A percentile compares a stretch with the other conserved stretches of the same genome.
These are phyloP conservation scores for Alectura lathami DNA, from an alignment of 2,113 vertebrate genomes.

Conservation along the genomic window DNA sequence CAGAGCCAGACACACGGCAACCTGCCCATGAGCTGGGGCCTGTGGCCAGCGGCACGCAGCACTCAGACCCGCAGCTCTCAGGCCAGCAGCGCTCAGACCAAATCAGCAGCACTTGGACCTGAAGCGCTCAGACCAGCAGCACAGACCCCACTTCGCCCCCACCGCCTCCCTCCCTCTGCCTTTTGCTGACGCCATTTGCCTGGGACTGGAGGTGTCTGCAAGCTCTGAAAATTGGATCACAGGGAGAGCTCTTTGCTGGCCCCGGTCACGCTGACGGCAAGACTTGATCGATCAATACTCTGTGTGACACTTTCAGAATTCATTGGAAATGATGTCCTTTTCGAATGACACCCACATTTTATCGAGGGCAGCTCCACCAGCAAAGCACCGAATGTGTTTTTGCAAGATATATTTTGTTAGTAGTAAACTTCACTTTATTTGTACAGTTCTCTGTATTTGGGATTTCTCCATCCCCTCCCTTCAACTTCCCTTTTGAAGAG, in stretches of 20 bases:
- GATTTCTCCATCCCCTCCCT: conserved; percentile 41
- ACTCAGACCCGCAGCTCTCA: conserved; percentile 11
- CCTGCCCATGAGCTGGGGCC: background rate
- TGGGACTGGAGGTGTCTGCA: conserved; percentile 83
- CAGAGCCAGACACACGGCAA: conserved; percentile 4
- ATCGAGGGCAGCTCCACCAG: conserved; percentile 63
- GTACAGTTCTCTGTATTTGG: conserved; percentile 52
- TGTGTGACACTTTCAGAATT: conserved; percentile 81
- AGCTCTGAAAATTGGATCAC: conserved; percentile 92
- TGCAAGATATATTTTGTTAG: conserved; percentile 64
- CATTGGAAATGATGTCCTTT: conserved; percentile 82
- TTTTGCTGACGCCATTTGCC: conserved; percentile 77
- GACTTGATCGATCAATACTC: conserved; percentile 88
- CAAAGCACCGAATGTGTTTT: conserved; percentile 68
- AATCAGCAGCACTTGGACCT: background rate
- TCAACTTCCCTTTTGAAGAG: conserved; percentile 62
- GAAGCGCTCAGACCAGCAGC: background rate
- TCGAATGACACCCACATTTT: conserved; percentile 79
- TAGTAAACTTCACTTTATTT: conserved; percentile 67
- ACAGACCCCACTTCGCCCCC: background rate
- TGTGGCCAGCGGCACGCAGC: conserved; percentile 9
- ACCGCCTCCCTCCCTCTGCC: conserved; percentile 30
- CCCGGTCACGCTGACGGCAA: conserved; percentile 84
- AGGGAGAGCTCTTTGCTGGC: conserved; percentile 85
- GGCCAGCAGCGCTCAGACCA: background rate